phyloP scores from a whole-genome alignment of 1,140 invertebrate genomes.

The Drosophila obscura region DNA sequence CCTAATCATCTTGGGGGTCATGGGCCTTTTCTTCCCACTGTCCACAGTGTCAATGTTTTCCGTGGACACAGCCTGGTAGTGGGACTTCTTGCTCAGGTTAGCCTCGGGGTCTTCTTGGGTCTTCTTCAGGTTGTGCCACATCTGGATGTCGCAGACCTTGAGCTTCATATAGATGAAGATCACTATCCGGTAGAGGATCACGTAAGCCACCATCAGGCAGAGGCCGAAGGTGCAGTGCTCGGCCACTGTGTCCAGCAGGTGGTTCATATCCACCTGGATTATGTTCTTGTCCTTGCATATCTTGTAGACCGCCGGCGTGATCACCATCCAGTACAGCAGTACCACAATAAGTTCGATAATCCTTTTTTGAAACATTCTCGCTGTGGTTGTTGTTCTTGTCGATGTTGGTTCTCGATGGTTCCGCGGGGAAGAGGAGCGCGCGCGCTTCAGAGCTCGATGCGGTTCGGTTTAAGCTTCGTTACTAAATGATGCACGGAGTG shows the following conservation, averaged over 20 bases:
- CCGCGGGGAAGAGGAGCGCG: no score
- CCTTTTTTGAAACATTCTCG: slow-evolving; percentile 73
- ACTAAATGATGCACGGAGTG: slow-evolving; percentile 69
- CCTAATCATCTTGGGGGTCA: slow-evolving; percentile 55
- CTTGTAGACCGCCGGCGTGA: slow-evolving; percentile 60
- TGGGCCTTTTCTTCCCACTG: slow-evolving; percentile 10
- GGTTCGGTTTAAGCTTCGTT: slow-evolving; percentile 62
- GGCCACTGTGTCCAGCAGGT: slow-evolving; percentile 49
- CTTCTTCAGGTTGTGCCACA: slow-evolving; percentile 67
- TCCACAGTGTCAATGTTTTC: slow-evolving; percentile 67
- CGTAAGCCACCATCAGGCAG: slow-evolving; percentile 57
- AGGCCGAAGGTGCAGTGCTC: slow-evolving; percentile 58
- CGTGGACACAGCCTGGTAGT: slow-evolving; percentile 63
- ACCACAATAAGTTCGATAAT: slow-evolving; percentile 71
- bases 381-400: background rate
- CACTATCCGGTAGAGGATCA: slow-evolving; percentile 59
- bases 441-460: slow-evolving; percentile 25
- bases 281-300: slow-evolving; percentile 49
- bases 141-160: slow-evolving; percentile 63
- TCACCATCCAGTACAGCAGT: slow-evolving; percentile 67
- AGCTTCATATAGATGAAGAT: slow-evolving; percentile 73
- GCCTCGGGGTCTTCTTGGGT: slow-evolving; percentile 62
- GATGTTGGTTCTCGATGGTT: background rate
- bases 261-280: slow-evolving; percentile 55
- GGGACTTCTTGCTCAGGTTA: slow-evolving; percentile 48